Percentiles rank a stretch among this genome's conserved stretches.
Evolutionary conservation across 2,888 invertebrate species (phyloP).

Genomic region (Aporophyla lueneburgensis): DNA sequence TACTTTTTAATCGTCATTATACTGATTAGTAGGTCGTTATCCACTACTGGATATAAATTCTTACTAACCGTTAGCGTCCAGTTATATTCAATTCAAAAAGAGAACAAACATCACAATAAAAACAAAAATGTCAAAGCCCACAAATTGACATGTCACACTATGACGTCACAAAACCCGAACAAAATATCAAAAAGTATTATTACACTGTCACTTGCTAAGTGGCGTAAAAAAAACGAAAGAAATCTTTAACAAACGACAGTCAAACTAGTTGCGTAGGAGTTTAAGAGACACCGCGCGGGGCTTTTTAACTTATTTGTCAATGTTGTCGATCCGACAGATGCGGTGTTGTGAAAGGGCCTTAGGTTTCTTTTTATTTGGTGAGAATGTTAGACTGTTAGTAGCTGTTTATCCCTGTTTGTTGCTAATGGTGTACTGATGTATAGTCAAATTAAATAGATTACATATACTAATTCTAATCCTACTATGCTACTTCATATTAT

Average conservation of each 20-base stretch:
- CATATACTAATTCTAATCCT: too few relatives aligned
- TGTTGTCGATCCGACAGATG: conserved; percentile 58
- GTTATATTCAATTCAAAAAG: conserved; percentile 33
- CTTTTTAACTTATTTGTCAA: conserved; percentile 70
- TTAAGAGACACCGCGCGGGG: conserved; percentile 62
- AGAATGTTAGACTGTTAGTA: conserved; percentile 22
- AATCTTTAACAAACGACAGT: conserved; percentile 68
- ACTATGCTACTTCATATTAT: too few relatives aligned
- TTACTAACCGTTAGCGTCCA: conserved; percentile 5
- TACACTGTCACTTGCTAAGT: conserved; percentile 67
- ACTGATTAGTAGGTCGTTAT: neutral
- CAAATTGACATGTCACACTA: conserved; percentile 65
- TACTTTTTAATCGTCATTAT: conserved; percentile 18
- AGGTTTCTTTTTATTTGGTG: conserved; percentile 39
- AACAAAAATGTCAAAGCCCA: conserved; percentile 30
- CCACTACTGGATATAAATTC: neutral
- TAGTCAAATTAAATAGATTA: neutral
- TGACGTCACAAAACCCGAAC: conserved; percentile 60
- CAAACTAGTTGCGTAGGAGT: conserved; percentile 66
- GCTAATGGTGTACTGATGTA: conserved; percentile 7
- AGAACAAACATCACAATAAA: conserved; percentile 17
- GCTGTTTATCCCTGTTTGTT: conserved; percentile 20
- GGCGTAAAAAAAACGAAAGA: conserved; percentile 65
- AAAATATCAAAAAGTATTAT: conserved; percentile 67
- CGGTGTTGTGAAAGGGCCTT: conserved; percentile 58